Evolutionary conservation across 2,113 vertebrate species (phyloP).

Genomic region (Apaloderma vittatum): DNA sequence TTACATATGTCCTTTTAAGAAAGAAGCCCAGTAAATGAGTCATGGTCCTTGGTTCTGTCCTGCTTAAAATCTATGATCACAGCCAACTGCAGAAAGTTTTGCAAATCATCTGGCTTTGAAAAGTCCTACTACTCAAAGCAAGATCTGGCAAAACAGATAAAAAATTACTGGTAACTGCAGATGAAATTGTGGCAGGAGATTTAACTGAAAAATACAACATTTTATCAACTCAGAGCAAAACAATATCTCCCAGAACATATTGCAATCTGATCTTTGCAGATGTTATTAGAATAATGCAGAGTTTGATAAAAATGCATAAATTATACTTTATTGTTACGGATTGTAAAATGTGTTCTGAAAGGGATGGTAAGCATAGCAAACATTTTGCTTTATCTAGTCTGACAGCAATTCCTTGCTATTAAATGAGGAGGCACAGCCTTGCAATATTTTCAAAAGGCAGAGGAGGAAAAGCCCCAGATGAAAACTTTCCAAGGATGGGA

Average conservation of each 20-base stretch:
- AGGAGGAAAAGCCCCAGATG: not conserved
- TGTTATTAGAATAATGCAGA: constrained; percentile 65
- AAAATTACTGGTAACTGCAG: constrained; percentile 39
- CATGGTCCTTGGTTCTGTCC: not conserved
- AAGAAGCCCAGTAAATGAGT: not conserved
- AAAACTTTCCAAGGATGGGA: not conserved
- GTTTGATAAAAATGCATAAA: constrained; percentile 73
- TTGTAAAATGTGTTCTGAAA: constrained; percentile 61
- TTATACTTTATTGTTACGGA: constrained; percentile 64
- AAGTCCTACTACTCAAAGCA: not conserved
- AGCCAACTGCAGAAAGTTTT: constrained; percentile 8
- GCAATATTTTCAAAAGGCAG: not conserved
- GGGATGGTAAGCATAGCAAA: constrained; percentile 44
- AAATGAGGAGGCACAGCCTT: constrained; percentile 26
- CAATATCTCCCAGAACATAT: constrained; percentile 61
- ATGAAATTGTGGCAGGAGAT: constrained; percentile 50
- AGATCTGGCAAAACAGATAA: constrained; percentile 42
- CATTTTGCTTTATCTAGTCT: constrained; percentile 53
- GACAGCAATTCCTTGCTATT: not conserved
- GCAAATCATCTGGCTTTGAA: not conserved
- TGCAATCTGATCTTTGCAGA: constrained; percentile 40
- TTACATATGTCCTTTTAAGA: not conserved
- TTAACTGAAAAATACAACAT: constrained; percentile 46
- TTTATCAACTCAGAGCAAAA: constrained; percentile 63
- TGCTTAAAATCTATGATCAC: not conserved